Base-by-base conservation (phyloP, 1,140 invertebrate genomes). In the Pogonomyrmex barbatus region DNA sequence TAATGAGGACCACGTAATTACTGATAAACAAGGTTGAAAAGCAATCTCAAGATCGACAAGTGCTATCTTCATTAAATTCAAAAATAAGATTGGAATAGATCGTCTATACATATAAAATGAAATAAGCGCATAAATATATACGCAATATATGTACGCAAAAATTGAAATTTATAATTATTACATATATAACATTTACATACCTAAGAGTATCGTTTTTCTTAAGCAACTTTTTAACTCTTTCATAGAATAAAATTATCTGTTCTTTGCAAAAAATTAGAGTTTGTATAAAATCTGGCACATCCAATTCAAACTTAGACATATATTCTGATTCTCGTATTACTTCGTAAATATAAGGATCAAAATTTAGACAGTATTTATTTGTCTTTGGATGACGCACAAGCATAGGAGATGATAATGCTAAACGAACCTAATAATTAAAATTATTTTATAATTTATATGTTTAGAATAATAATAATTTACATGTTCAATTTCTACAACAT, bases 1-100 rank as follows among this genome's bases (percentile, higher is more conserved):
- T 58, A 97, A 95, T 0, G 98, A 98, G 3, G 97, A 96, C 98
- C 98, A 98, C 0, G 97, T 97, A 24, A 98, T 96, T 1, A 96
- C 96, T 0, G 97, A 97, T 4, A 98, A 93, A 9, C 97, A 98
- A 2, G 97, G 97, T 92, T 97, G 96, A 86, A 98, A 97, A 8
- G 96, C 95, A 45, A 96, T 95, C 73, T 97, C 97, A 68, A 97
- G 92, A 94, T 97, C 96, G 71, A 96, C 94, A 8, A 98, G 93
- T 81, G 96, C 96, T 33, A 96, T 96, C 47, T 96, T 96, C 93
- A 98, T 96, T 73, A 98, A 93, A 10, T 96, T 96, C 52, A 97
- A 93, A 93, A 98, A 97, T 56, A 97, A 89, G 65, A 95, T 95
- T 5, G 97, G 96, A 91, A 97, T 96, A 10, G 79, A 83, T 24